A percentile compares a stretch with the other conserved stretches of the same genome.
phyloP scores from a whole-genome alignment of 2,888 invertebrate genomes.

The Julus scanicus region DNA sequence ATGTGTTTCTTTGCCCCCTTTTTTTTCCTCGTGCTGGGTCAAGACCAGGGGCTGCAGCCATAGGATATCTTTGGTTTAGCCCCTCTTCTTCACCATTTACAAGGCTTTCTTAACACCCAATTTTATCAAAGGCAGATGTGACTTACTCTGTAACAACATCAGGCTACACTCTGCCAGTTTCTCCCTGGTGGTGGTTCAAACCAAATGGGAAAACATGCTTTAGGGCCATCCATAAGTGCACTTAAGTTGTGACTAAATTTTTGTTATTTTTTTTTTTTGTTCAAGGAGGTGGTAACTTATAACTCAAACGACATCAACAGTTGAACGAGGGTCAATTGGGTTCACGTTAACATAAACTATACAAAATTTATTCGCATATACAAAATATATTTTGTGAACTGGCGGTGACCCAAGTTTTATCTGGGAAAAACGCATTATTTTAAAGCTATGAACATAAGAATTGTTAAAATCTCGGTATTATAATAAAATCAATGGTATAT shows the following conservation, averaged over 20 bases:
- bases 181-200: not conserved
- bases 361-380: not conserved
- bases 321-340: not conserved
- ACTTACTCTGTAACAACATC: not conserved
- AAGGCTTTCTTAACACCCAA: not conserved
- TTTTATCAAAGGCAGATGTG: conserved; percentile 1
- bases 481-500: no score
- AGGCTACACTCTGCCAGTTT: not conserved
- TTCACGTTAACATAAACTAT: not conserved
- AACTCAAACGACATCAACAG: not conserved
- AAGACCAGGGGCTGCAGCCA: not conserved
- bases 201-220: not conserved
- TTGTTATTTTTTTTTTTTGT: not conserved
- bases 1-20: not conserved
- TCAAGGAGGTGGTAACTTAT: not conserved
- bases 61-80: not conserved
- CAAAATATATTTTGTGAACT: not conserved
- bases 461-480: no score
- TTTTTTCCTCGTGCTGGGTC: not conserved
- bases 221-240: not conserved
- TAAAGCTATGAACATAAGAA: no score
- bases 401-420: not conserved
- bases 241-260: not conserved
- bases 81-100: not conserved
- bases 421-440: not conserved